Base-by-base conservation (phyloP, 2,888 invertebrate genomes). In the Pristionchus exspectatus region DNA sequence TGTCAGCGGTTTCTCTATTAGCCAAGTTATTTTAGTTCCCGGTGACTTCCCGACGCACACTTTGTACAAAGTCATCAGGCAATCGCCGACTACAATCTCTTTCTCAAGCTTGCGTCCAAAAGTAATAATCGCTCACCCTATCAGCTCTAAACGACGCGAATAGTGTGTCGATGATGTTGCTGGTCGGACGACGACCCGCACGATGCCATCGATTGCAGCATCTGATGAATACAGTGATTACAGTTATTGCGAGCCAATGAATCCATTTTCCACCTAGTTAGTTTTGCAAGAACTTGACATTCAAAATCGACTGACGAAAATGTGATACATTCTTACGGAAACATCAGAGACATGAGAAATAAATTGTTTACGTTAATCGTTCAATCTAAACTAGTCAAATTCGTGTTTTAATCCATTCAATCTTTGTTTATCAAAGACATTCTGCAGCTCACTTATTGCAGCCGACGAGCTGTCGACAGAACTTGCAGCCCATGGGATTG, bases 381-480 rank as follows among this genome's bases (percentile, higher is more conserved):
- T 3, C 12, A 1, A 50, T 50, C 44, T 50, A 9, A 50, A 50
- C 44, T 50, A 50, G 44, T 50, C 44, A 50, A 44, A 44, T 44
- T 44, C 44, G 3, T 10, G 4, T 50, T 50, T 12, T 12, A 44
- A 44, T n/a, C n/a, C n/a, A n/a, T 14, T 2, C 33, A 72, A 16
- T 18, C 14, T 33, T 7, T 4, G 16, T 33, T 38, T 0, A 54
- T 27, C 56, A 83, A 81, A 24, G 10, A 33, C 14, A 81, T 24
- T 81, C 24, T 44, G n/a, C 81, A 50, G 44, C 84, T 85, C 59
- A 85, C 84, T 85, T 85, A 9, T 85, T 85, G 59, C 84, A 85
- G 24, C 84, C 84, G 18, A 85, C 84, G 14, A 85, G 27, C 50
- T 85, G 84, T 21, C 84, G 84, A 38, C 84, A 85, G 84, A 59